Evolutionary conservation across 1,140 invertebrate species (phyloP), one percentile per base, ranked within the genome.

Genomic region (Pissodes strobi): DNA sequence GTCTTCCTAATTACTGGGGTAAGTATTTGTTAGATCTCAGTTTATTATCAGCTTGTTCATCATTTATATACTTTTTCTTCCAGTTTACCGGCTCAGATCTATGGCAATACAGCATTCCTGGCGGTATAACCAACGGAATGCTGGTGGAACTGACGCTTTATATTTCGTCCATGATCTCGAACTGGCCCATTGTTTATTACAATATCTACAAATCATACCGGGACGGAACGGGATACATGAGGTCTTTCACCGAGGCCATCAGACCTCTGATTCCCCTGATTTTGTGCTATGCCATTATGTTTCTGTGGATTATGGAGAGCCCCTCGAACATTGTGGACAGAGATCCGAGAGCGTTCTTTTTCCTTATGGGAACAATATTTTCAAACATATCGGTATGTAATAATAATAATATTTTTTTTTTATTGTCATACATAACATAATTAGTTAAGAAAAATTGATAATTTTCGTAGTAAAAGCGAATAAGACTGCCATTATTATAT

Each of bases 351-450:
- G 85, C 88, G 13, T 85, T 97, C 66, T 94, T 89, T 78, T 87
- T 94, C 74, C 83, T 93, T 15, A 87, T 91, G 61, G 95, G 95
- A 68, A 95, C 92, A 18, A 87, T 97, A 46, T 97, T 97, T 78
- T 96, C 95, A 27, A 97, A 98, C 79, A 94, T 98, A 66, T 92
- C 93, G 77, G 94, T 97, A 83, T 92, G 91, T 90, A 61, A 57
- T 52, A 1, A 23, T 25, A 1, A 25, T 15, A 23, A 12, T 23
- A 23, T 61, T 53, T 19, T 17, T n/a, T n/a, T n/a, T n/a, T n/a
- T n/a, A n/a, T n/a, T n/a, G n/a, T n/a, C n/a, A n/a, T n/a, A n/a
- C n/a, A n/a, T n/a, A n/a, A n/a, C n/a, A n/a, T n/a, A n/a, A n/a
- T n/a, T n/a, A n/a, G n/a, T n/a, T n/a, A n/a, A n/a, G n/a, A n/a